Percentiles rank a stretch among this genome's conserved stretches.
These are phyloP conservation scores for Stenotaenia linearis DNA, from an alignment of 2,888 invertebrate genomes.

Conservation along the genomic window DNA sequence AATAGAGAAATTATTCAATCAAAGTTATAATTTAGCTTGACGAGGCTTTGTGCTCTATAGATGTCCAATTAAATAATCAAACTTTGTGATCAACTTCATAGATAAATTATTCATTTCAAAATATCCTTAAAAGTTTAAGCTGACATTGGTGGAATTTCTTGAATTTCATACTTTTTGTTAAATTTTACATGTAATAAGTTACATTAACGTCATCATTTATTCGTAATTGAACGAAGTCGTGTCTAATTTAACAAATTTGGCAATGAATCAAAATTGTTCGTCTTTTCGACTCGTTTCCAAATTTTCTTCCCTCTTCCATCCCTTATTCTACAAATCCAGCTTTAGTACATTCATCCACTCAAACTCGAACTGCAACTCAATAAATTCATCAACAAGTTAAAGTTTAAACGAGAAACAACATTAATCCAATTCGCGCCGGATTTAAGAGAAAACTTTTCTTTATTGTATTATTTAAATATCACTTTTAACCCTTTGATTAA, in stretches of 20 bases:
- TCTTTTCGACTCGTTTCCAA: background rate
- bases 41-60: too few relatives aligned
- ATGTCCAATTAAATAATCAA: too few relatives aligned
- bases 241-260: slow-evolving; percentile 8
- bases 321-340: background rate
- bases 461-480: background rate
- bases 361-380: background rate
- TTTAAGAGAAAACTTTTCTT: background rate
- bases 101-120: too few relatives aligned
- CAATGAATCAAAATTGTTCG: background rate
- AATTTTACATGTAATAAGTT: background rate
- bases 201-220: background rate
- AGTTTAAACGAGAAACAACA: background rate
- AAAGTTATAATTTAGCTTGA: too few relatives aligned
- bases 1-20: too few relatives aligned
- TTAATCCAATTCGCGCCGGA: background rate
- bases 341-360: background rate
- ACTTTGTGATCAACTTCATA: too few relatives aligned
- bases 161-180: background rate
- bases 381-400: background rate
- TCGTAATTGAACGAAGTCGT: background rate
- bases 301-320: background rate
- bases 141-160: background rate
- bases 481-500: slow-evolving; percentile 3
- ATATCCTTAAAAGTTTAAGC: too few relatives aligned